These are phyloP conservation scores for Chiroxiphia lanceolata DNA, from an alignment of 2,797 vertebrate species.

Conservation along the genomic window DNA sequence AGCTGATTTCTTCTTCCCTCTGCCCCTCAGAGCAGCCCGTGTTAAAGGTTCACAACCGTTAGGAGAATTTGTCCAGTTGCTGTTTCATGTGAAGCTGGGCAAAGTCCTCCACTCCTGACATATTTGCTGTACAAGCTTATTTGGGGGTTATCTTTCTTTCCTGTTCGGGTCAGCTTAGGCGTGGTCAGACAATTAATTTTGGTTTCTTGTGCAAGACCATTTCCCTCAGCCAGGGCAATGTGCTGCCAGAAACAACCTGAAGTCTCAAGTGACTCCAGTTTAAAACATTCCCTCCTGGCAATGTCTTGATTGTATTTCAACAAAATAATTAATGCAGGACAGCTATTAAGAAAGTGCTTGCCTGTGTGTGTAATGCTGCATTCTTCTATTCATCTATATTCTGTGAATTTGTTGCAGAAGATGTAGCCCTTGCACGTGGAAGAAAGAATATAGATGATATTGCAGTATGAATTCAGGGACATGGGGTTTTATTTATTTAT, in stretches of 20 bases:
- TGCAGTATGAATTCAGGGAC: not conserved
- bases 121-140: not conserved
- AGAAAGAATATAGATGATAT: not conserved
- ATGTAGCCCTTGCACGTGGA: not conserved
- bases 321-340: not conserved
- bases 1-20: not conserved
- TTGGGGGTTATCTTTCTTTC: constrained; percentile 27
- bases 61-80: not conserved
- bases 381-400: not conserved
- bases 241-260: constrained; percentile 37
- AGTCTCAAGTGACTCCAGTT: not conserved
- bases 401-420: not conserved
- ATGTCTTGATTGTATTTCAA: not conserved
- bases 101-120: constrained; percentile 1
- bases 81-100: not conserved
- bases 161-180: constrained; percentile 17
- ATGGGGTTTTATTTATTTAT: not conserved
- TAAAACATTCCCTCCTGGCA: not conserved
- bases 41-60: not conserved
- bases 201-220: not conserved
- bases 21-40: not conserved
- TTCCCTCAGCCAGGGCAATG: not conserved
- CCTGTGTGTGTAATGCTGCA: not conserved
- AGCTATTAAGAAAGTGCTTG: not conserved
- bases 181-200: not conserved